Percentiles rank a stretch among this genome's conserved stretches.
phyloP scores from a whole-genome alignment of 2,888 invertebrate species.

The Scaptomyza reducta region DNA sequence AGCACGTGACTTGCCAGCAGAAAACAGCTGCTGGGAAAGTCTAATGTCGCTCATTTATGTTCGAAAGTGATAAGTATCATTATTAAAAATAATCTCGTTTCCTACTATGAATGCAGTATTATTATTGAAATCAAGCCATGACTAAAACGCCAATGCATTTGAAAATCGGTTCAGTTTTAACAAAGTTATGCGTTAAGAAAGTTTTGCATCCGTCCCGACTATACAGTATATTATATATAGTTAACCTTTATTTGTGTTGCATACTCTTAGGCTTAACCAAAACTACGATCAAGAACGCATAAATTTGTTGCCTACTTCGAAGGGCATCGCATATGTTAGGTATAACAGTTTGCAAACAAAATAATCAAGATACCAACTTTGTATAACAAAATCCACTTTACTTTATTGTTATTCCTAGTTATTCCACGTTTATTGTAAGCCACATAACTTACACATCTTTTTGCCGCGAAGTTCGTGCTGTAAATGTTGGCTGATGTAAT shows the following conservation, averaged over 20 bases:
- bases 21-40: not conserved
- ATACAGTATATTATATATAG: too few relatives aligned
- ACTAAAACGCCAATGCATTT: too few relatives aligned
- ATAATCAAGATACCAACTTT: not conserved
- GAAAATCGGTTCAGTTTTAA: too few relatives aligned
- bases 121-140: too few relatives aligned
- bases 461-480: slow-evolving; percentile 12
- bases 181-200: too few relatives aligned
- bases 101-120: too few relatives aligned
- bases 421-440: slow-evolving; percentile 11
- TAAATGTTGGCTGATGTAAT: slow-evolving; percentile 50
- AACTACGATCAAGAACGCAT: rapidly evolving
- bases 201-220: too few relatives aligned
- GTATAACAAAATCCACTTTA: not conserved
- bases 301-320: slow-evolving; percentile 9
- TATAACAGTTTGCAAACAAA: not conserved
- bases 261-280: not conserved
- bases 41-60: too few relatives aligned
- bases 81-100: too few relatives aligned
- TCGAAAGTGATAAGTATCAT: too few relatives aligned
- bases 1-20: slow-evolving; percentile 34
- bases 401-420: not conserved
- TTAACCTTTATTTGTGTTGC: too few relatives aligned
- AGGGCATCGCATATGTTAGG: not conserved
- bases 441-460: not conserved